phyloP scores from a whole-genome alignment of 2,113 vertebrate genomes.

The Australoheros scitulus region DNA sequence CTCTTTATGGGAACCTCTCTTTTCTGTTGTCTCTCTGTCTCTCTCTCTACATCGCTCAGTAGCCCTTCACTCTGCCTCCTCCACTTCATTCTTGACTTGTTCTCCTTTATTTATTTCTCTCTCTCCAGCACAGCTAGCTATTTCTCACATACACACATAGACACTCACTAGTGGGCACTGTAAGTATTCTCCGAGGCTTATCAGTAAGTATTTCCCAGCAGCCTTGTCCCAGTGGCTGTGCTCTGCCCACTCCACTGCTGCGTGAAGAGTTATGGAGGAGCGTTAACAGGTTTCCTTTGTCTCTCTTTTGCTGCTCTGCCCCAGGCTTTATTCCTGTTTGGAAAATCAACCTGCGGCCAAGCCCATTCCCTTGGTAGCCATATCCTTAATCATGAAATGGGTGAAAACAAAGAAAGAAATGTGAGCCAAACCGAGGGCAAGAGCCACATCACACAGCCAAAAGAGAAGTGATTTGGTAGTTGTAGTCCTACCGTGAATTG shows the following conservation, averaged over 20 bases:
- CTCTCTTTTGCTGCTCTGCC: slow-evolving; percentile 56
- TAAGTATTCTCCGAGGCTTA: slow-evolving; percentile 71
- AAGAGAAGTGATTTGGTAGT: slow-evolving; percentile 14
- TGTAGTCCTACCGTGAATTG: slow-evolving; percentile 5
- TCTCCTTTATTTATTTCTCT: slow-evolving; percentile 52
- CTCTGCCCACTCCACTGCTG: slow-evolving; percentile 66
- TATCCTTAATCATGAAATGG: slow-evolving; percentile 69
- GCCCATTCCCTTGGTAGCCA: slow-evolving; percentile 59
- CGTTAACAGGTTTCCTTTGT: slow-evolving; percentile 73
- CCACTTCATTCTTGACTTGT: slow-evolving; percentile 43
- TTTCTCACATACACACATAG: slow-evolving; percentile 16
- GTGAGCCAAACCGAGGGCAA: slow-evolving; percentile 33
- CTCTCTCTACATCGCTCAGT: slow-evolving; percentile 45
- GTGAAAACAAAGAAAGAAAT: slow-evolving; percentile 61
- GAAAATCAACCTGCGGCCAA: slow-evolving; percentile 68
- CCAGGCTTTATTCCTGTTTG: slow-evolving; percentile 68
- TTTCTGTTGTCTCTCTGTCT: slow-evolving; percentile 59
- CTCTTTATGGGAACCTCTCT: slow-evolving; percentile 76
- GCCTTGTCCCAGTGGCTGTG: slow-evolving; percentile 67
- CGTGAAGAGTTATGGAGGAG: slow-evolving; percentile 72
- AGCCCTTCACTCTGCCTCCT: slow-evolving; percentile 41
- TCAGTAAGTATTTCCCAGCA: slow-evolving; percentile 77
- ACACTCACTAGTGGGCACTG: slow-evolving; percentile 58
- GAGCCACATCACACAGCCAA: slow-evolving; percentile 28
- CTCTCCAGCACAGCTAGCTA: slow-evolving; percentile 32